phyloP scores from a whole-genome alignment of 2,888 invertebrate genomes.

The Euspilapteryx auroguttella region DNA sequence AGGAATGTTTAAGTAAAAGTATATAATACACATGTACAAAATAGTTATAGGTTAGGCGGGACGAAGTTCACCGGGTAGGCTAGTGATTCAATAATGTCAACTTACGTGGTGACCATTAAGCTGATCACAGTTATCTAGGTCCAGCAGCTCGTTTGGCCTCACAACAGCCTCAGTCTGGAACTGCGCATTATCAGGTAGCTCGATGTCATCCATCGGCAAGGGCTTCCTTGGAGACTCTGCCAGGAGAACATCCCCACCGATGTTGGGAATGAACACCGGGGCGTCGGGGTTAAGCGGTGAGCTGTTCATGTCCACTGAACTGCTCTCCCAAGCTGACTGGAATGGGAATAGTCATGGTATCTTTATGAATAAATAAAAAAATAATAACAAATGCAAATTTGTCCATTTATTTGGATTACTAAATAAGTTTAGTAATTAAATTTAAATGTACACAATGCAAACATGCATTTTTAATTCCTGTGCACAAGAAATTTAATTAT shows the following conservation, averaged over 20 bases:
- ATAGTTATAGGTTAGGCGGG: too few species aligned
- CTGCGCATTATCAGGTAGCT: constrained; percentile 62
- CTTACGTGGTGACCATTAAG: constrained; percentile 60
- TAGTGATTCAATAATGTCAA: too few species aligned
- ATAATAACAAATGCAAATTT: too few species aligned
- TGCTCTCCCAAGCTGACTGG: constrained; percentile 51
- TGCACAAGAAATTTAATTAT: too few species aligned
- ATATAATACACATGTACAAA: too few species aligned
- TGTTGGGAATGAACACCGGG: constrained; percentile 77
- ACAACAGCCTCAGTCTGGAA: constrained; percentile 66
- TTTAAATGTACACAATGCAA: too few species aligned
- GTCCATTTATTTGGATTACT: too few species aligned
- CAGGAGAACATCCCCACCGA: constrained; percentile 54
- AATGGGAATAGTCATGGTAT: constrained; percentile 11
- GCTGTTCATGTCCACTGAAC: constrained; percentile 68
- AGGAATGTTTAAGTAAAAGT: too few species aligned
- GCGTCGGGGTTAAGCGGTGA: constrained; percentile 84
- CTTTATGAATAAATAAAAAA: too few species aligned
- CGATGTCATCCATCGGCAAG: constrained; percentile 64
- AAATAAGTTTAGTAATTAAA: too few species aligned
- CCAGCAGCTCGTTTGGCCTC: constrained; percentile 63
- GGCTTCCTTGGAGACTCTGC: constrained; percentile 76
- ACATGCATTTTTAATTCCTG: too few species aligned
- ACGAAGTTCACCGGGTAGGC: too few species aligned
- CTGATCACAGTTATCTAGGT: constrained; percentile 54